These are phyloP conservation scores for Cynoglossus semilaevis DNA, from an alignment of 2,113 vertebrate species.

Conservation along the genomic window DNA sequence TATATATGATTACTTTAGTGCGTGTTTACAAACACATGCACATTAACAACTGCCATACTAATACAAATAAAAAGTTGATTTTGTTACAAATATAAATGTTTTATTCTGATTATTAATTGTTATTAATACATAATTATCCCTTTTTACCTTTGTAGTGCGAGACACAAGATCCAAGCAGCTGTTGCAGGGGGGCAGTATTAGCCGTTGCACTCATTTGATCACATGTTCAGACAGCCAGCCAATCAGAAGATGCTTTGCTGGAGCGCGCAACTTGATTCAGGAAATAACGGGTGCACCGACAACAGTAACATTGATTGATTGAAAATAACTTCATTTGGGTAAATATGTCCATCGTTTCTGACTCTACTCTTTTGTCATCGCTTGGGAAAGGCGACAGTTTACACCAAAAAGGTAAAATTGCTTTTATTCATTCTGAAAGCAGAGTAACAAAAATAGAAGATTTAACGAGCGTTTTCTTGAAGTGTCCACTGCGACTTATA, in stretches of 20 bases:
- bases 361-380: constrained; percentile 1
- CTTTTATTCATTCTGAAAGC: too few relatives aligned
- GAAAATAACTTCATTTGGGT: rapidly evolving
- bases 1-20: too few relatives aligned
- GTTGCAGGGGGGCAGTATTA: background rate
- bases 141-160: background rate
- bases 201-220: background rate
- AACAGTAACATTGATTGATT: rapidly evolving
- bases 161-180: background rate
- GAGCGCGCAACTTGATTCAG: constrained; percentile 53
- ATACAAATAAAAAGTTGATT: too few relatives aligned
- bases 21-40: too few relatives aligned
- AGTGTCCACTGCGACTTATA: too few relatives aligned
- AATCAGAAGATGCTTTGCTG: constrained; percentile 27
- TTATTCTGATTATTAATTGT: too few relatives aligned
- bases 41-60: too few relatives aligned
- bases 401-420: constrained; percentile 65
- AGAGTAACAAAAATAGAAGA: too few relatives aligned
- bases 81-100: too few relatives aligned
- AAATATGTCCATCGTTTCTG: constrained; percentile 39
- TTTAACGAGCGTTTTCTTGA: too few relatives aligned
- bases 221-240: constrained; percentile 9
- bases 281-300: constrained; percentile 31
- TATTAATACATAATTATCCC: background rate
- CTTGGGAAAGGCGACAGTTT: constrained; percentile 58